A percentile compares a stretch with the other conserved stretches of the same genome.
Evolutionary conservation across 2,888 invertebrate species (phyloP).

Genomic region (Epiblema foenella): DNA sequence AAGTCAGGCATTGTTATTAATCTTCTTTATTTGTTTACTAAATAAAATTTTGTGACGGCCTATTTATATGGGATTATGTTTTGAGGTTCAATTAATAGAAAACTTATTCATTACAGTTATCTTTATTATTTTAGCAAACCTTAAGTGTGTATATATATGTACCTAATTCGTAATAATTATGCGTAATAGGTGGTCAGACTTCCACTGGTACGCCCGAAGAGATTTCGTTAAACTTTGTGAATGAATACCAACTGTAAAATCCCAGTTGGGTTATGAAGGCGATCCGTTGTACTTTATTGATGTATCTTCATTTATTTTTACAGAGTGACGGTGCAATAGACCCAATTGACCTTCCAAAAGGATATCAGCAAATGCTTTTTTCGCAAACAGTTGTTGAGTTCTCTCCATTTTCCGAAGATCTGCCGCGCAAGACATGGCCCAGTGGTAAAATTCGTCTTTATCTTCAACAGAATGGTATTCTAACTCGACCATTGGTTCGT

Average conservation of each 20-base stretch:
- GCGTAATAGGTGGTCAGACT: too few species aligned
- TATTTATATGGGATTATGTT: too few species aligned
- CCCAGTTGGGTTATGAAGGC: neutral
- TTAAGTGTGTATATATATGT: too few species aligned
- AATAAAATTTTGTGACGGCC: too few species aligned
- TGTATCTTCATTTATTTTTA: constrained; percentile 42
- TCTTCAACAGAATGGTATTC: neutral
- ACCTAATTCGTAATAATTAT: too few species aligned
- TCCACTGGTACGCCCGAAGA: too few species aligned
- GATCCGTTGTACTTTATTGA: neutral
- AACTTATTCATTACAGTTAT: too few species aligned
- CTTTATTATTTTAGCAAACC: too few species aligned
- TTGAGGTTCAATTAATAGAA: too few species aligned
- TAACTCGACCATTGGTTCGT: neutral
- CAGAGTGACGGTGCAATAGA: constrained; percentile 39
- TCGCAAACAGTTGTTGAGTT: constrained; percentile 48
- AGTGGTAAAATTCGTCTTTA: constrained; percentile 32
- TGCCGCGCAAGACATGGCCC: constrained; percentile 46
- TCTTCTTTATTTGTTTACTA: too few species aligned
- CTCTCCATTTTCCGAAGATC: constrained; percentile 47
- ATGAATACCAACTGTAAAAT: neutral
- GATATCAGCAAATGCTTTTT: constrained; percentile 48
- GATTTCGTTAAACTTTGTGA: too few species aligned
- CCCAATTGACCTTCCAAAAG: constrained; percentile 48
- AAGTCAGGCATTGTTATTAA: too few species aligned